A percentile compares a stretch with the other conserved stretches of the same genome.
Conservation (phyloP, 2,797 vertebrate genomes). For the Poeciliopsis gracilis region DNA sequence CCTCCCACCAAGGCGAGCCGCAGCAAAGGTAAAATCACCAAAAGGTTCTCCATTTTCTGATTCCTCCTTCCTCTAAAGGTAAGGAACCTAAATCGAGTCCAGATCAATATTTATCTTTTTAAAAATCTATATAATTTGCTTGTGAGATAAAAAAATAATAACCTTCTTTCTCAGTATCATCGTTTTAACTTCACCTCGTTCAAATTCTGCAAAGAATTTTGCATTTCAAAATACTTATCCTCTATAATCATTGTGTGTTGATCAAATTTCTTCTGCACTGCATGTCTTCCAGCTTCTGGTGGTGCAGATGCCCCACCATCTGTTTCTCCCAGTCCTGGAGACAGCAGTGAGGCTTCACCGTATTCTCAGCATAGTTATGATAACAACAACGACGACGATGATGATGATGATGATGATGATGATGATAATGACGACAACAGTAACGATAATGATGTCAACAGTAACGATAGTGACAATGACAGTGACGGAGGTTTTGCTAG, state of each 20-base stretch:
- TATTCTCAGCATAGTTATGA: conserved; percentile 15
- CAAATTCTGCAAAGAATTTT: too few relatives aligned
- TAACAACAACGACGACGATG: conserved; percentile 19
- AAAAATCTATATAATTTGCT: background rate
- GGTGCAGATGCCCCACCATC: conserved; percentile 13
- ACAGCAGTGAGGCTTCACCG: conserved; percentile 44
- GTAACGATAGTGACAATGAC: conserved; percentile 31
- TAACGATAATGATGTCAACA: conserved; percentile 20
- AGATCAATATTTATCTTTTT: background rate
- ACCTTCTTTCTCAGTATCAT: too few relatives aligned
- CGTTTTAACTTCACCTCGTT: too few relatives aligned
- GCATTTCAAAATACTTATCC: too few relatives aligned
- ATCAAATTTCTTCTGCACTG: background rate
- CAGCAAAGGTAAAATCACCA: conserved; percentile 51
- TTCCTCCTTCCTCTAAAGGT: background rate
- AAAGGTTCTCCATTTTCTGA: background rate
- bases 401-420: background rate
- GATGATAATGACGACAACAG: conserved; percentile 25
- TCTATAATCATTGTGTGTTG: background rate
- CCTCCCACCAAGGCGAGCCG: conserved; percentile 29
- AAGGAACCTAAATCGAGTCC: background rate
- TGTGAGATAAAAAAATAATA: too few relatives aligned
- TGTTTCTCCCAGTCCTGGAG: conserved; percentile 35
- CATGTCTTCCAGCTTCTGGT: conserved; percentile 13
- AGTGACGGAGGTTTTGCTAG: conserved; percentile 32